Evolutionary conservation across 1,140 invertebrate species (phyloP), one percentile per base, ranked within the genome.

Genomic region (Rhagoletis pomonella): DNA sequence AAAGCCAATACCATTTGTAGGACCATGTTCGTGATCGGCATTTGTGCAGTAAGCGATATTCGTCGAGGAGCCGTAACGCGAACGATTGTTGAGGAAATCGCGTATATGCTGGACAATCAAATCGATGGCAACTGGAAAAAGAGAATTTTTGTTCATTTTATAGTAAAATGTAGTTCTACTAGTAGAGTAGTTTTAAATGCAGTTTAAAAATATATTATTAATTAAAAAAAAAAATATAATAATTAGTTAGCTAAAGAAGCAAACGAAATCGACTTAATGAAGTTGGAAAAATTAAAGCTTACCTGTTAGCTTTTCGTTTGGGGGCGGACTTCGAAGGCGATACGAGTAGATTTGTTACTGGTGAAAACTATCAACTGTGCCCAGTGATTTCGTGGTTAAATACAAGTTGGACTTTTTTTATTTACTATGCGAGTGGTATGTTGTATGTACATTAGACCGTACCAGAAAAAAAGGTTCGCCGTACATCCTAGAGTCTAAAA

Each of bases 71-170:
- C 91, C 91, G 60, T 89, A 89, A 14, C 88, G 89, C 9, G 91
- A 90, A 29, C 95, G 94, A 89, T 95, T 95, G 89, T 94, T 95
- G 88, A 96, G 92, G 89, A 96, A 95, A 93, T 98, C 98, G 91
- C 96, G 95, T 90, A 99, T 98, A 93, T 98, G 97, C 93, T 99
- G 97, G 5, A 99, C 98, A 90, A 99, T 98, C 90, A 99, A 94
- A 90, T 98, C 97, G 91, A 98, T 98, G 73, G 98, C 98, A 92
- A 99, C 98, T 98, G 95, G 73, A 95, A 95, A 81, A 50, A 55
- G 73, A 81, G 10, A 55, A 55, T 7, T 55, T 55, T 5, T 55
- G 1, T 5, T 10, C 2, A 55, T 55, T 55, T 55, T 55, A 55
- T 7, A 55, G 10, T 10, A 55, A 55, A 55, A 7, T 55, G 50